Evolutionary conservation across 2,797 vertebrate genomes (phyloP), one percentile per base, ranked within the genome.

Genomic region (Steatocranus sp.): DNA sequence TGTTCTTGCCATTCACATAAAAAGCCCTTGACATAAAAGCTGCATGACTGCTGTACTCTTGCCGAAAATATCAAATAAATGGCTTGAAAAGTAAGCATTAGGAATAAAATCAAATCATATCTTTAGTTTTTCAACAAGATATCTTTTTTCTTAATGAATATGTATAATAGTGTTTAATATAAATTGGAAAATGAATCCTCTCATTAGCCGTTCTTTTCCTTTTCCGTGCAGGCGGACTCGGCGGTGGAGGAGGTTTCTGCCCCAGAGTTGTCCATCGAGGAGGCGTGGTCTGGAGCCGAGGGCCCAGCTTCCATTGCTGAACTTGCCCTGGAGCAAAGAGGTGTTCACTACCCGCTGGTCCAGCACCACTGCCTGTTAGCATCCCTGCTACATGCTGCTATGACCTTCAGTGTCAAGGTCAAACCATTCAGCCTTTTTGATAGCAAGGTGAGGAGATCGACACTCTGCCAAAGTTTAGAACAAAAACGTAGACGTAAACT

Each of bases 381-480:
- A 5, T 96, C 97, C 0, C n/a, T 99, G 84, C 83, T 99, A 14
- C 97, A 97, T 0, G 96, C 97, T 3, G 86, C 96, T 68, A 98
- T 97, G 97, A 96, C 95, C 87, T 98, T 99, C 80, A 92, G 94
- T 0, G 89, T 99, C 76, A 97, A 97, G 91, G 94, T 98, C 79
- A 99, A 98, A 94, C 98, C 98, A 0, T 97, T 99, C 27, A 90
- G 97, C 0, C 96, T 99, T 56, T 99, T 99, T 76, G 98, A 99
- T 81, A 98, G 97, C 93, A 99, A 99, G 97, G 99, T 99, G 87
- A 50, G 75, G 30, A 11, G n/a, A 20, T 11, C 23, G 1, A 38
- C 41, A 38, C 18, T 2, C 58, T 18, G 46, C 6, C 1, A 30
- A 76, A 15, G 17, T 30, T 53, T 23, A 27, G n/a, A 18, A 70